Evolutionary conservation across 2,113 vertebrate genomes (phyloP).

Genomic region (Chaenogobius annularis): DNA sequence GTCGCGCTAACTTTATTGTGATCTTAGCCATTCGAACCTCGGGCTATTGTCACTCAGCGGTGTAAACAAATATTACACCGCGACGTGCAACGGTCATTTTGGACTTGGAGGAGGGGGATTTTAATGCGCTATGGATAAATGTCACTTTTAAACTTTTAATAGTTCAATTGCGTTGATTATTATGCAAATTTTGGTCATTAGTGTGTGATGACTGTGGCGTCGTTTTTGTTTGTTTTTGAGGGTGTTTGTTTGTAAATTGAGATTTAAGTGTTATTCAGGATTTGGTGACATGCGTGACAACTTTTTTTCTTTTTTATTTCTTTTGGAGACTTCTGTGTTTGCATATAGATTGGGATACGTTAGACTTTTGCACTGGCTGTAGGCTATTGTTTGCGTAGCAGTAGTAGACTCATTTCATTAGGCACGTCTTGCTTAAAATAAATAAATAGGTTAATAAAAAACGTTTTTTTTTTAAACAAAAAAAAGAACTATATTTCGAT

Average conservation of each 20-base stretch:
- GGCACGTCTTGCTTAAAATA: background rate
- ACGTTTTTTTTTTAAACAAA: too few species aligned
- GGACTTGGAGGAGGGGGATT: background rate
- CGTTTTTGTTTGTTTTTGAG: slow-evolving; percentile 2
- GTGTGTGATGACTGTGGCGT: background rate
- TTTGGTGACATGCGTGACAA: background rate
- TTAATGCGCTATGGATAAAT: background rate
- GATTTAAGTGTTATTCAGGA: background rate
- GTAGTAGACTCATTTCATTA: background rate
- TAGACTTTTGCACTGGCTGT: background rate
- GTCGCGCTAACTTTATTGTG: slow-evolving; percentile 50
- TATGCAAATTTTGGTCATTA: background rate
- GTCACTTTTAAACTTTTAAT: slow-evolving; percentile 1
- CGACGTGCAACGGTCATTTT: background rate
- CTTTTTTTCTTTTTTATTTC: background rate
- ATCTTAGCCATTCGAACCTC: background rate
- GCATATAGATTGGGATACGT: background rate
- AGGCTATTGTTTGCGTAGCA: background rate
- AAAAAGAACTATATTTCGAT: too few species aligned
- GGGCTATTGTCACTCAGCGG: slow-evolving; percentile 8
- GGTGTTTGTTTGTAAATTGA: background rate
- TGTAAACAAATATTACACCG: slow-evolving; percentile 42
- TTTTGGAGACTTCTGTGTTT: background rate
- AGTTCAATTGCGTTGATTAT: background rate
- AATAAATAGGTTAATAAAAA: background rate